Conservation (phyloP, 2,888 invertebrate genomes). For the Heteropelma amictum region DNA sequence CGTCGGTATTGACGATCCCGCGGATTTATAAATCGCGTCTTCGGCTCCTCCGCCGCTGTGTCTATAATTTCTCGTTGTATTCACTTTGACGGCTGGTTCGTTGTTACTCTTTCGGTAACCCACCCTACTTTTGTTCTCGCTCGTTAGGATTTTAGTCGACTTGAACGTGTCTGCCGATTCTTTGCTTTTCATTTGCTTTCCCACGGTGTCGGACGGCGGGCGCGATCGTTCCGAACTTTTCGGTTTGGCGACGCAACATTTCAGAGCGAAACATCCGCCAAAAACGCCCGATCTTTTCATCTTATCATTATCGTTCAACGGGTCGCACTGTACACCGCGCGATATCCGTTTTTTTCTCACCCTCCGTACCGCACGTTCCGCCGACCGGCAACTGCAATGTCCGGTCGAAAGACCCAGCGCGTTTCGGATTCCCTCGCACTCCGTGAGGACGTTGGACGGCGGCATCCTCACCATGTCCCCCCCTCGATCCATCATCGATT, state of each 20-base stretch:
- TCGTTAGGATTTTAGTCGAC: not conserved
- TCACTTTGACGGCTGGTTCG: not conserved
- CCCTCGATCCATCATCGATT: not conserved
- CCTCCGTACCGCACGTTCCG: constrained; percentile 16
- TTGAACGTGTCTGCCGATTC: constrained; percentile 13
- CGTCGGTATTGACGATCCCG: no score
- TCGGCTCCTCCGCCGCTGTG: constrained; percentile 22
- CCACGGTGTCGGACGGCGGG: not conserved
- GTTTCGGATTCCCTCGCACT: constrained; percentile 42
- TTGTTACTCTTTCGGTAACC: not conserved
- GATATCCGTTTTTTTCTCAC: constrained; percentile 60
- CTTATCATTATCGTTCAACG: not conserved
- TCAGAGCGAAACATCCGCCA: constrained; percentile 51
- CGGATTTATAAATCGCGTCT: not conserved
- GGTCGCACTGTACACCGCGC: constrained; percentile 61
- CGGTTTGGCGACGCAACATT: constrained; percentile 9
- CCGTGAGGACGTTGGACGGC: constrained; percentile 7
- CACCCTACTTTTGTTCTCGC: not conserved
- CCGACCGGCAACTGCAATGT: constrained; percentile 32
- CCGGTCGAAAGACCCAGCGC: constrained; percentile 38
- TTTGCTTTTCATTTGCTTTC: constrained; percentile 39
- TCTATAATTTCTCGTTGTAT: constrained; percentile 7
- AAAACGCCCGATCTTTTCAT: constrained; percentile 18
- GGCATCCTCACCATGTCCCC: not conserved
- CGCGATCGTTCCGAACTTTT: constrained; percentile 7